Evolutionary conservation across 53 echinoderm and acorn worm genomes (phyloP).

Genomic region (Astropecten irregularis): DNA sequence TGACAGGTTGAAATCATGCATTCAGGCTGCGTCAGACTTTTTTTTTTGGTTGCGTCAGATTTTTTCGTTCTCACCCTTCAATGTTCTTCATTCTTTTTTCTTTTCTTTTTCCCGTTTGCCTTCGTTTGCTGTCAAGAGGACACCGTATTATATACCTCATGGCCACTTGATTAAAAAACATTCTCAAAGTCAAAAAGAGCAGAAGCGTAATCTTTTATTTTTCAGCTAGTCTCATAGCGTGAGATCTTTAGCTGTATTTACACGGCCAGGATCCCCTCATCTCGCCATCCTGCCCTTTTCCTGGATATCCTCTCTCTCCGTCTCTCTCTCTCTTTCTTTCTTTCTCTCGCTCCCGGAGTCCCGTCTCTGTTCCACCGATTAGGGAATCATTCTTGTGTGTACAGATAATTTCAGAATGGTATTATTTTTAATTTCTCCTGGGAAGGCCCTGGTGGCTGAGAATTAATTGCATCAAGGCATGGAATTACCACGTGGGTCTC

Average conservation of each 20-base stretch:
- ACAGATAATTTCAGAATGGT: conserved; percentile 54
- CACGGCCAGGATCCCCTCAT: background rate
- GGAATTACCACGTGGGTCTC: conserved; percentile 44
- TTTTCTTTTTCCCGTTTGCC: background rate
- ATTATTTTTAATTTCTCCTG: conserved; percentile 56
- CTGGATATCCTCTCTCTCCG: background rate
- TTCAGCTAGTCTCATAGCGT: conserved; percentile 7
- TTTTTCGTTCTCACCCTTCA: too few species aligned
- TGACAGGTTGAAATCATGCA: conserved; percentile 42
- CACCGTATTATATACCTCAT: background rate
- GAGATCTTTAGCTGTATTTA: conserved; percentile 17
- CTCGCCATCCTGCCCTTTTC: too few species aligned
- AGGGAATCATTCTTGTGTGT: conserved; percentile 52
- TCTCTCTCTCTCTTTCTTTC: background rate
- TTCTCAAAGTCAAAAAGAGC: conserved; percentile 9
- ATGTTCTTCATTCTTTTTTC: too few species aligned
- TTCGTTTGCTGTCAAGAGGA: background rate
- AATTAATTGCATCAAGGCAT: conserved; percentile 49
- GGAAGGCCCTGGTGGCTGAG: conserved; percentile 21
- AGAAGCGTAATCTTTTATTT: conserved; percentile 20
- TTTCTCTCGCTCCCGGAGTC: background rate
- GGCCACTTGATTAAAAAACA: conserved; percentile 29
- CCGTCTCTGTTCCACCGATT: conserved; percentile 14
- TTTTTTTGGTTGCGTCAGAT: background rate
- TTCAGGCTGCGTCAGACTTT: conserved; percentile 19